Conservation (phyloP, 1,140 invertebrate genomes). For the Daktulosphaira vitifoliae region DNA sequence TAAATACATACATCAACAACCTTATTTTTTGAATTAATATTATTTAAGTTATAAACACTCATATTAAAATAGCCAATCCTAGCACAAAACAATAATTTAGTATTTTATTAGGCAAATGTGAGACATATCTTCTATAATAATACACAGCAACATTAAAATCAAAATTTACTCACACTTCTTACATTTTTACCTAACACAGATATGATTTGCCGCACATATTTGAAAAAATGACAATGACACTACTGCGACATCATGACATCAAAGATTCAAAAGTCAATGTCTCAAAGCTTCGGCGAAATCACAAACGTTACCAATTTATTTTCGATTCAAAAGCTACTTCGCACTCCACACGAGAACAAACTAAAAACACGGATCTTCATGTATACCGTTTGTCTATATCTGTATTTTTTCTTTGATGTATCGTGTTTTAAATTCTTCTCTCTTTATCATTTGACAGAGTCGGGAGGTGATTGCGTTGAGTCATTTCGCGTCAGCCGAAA, state of each 20-base stretch:
- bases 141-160: no score
- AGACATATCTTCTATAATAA: no score
- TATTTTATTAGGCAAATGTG: no score
- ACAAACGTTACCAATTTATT: constrained; percentile 3
- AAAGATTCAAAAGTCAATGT: background rate
- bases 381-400: background rate
- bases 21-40: no score
- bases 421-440: background rate
- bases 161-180: no score
- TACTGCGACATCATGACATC: background rate
- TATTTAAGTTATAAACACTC: no score
- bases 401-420: constrained; percentile 2
- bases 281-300: background rate
- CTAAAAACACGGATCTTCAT: background rate
- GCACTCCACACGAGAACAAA: background rate
- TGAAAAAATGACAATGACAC: background rate
- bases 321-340: background rate
- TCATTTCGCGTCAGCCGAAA: background rate
- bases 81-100: no score
- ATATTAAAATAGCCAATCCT: no score
- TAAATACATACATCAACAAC: no score
- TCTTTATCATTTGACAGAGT: no score
- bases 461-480: background rate
- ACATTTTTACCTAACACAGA: no score
- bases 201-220: background rate